Base-by-base conservation (phyloP, 1,140 invertebrate genomes). In the Pseudachorutes palmiensis region DNA sequence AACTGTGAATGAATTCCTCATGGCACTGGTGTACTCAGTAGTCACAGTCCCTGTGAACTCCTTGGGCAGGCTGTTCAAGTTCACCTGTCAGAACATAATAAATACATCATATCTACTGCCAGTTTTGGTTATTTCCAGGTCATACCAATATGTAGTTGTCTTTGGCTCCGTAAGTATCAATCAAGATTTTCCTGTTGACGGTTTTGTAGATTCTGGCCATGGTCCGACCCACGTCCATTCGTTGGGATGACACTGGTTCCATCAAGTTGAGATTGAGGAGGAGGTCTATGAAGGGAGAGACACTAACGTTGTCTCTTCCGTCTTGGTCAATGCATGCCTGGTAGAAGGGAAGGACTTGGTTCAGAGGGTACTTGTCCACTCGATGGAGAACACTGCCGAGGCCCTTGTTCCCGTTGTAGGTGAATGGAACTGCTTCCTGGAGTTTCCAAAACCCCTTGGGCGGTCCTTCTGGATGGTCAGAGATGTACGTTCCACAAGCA, bases 401-500 rank as follows among this genome's bases (percentile, higher is more conserved):
- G 48, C 24, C 41, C 5, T 32, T 24, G 45, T 64, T 70, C 36
- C 41, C 36, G n/a, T 16, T 16, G 36, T 57, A 66, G 2, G 62
- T n/a, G 30, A 64, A 49, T 5, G 64, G 61, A 41, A 66, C 63
- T 9, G 33, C 57, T 2, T 41, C 28, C 29, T 30, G 28, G 19
- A 45, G 57, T 60, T 22, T 32, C 5, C 24, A 62, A 1, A 26
- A 28, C 28, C 28, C 28, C 24, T 1, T n/a, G 26, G 16, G 19
- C 33, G 3, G n/a, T 64, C 16, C 5, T 31, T 22, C 24, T 22
- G n/a, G n/a, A n/a, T n/a, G n/a, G n/a, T n/a, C n/a, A n/a, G n/a
- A n/a, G n/a, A n/a, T 16, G 62, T 91, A 94, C 0, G 87, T 86
- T 1, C 91, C 91, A 74, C 91, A 92, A 0, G 90, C 89, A 75